These are phyloP conservation scores for Plemyria rubiginata DNA, from an alignment of 2,888 invertebrate species.

Conservation along the genomic window DNA sequence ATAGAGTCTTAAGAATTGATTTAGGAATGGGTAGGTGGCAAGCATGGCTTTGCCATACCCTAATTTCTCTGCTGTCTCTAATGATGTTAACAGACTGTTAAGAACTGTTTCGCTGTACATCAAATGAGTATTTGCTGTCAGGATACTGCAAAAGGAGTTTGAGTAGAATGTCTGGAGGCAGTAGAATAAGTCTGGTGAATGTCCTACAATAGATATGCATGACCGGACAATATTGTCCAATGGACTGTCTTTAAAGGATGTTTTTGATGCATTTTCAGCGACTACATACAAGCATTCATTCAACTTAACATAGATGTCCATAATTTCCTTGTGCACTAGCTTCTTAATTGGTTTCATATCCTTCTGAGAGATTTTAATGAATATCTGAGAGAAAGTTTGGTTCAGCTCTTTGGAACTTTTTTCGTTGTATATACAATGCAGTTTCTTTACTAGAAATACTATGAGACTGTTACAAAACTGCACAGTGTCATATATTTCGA, in stretches of 20 bases:
- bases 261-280: slow-evolving; percentile 61
- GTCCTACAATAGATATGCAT: slow-evolving; percentile 55
- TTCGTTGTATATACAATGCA: slow-evolving; percentile 61
- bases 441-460: slow-evolving; percentile 64
- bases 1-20: slow-evolving; percentile 64
- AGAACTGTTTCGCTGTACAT: slow-evolving; percentile 54
- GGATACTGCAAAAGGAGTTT: slow-evolving; percentile 61
- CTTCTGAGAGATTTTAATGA: slow-evolving; percentile 53
- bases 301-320: slow-evolving; percentile 64
- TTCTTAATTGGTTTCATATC: slow-evolving; percentile 56
- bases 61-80: slow-evolving; percentile 59
- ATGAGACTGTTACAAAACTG: slow-evolving; percentile 62
- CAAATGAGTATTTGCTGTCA: slow-evolving; percentile 47
- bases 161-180: slow-evolving; percentile 67
- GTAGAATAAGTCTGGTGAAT: slow-evolving; percentile 58
- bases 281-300: slow-evolving; percentile 67
- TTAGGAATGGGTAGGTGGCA: slow-evolving; percentile 63
- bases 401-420: slow-evolving; percentile 53
- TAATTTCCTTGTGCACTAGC: slow-evolving; percentile 48
- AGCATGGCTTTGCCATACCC: slow-evolving; percentile 55
- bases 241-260: slow-evolving; percentile 50
- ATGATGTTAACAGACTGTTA: slow-evolving; percentile 53
- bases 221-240: slow-evolving; percentile 50
- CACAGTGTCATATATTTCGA: slow-evolving; percentile 61
- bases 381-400: slow-evolving; percentile 53